Evolutionary conservation across 2,113 vertebrate species (phyloP), one percentile per base, ranked within the genome.

Genomic region (Paradoxurus hermaphroditus): DNA sequence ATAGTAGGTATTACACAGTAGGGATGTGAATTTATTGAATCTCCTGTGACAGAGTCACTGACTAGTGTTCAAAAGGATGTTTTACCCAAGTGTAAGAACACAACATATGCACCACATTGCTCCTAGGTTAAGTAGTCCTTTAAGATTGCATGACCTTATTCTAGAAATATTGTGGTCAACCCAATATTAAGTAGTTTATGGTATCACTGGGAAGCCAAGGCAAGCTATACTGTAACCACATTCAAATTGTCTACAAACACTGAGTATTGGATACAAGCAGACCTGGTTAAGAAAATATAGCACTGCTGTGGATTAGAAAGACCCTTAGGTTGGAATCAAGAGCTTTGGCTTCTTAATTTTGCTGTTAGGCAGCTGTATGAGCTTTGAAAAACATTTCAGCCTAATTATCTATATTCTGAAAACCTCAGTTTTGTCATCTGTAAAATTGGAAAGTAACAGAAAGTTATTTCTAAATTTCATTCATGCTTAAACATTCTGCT

Each of bases 351-450:
- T 72, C n/a, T n/a, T 90, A 23, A n/a, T 51, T 95, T 75, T 59
- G 11, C 44, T 91, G 27, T 46, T 89, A 68, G 56, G 34, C 63
- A 83, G 4, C 15, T 81, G 2, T 29, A 36, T 90, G 23, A 86
- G 6, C 63, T 91, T 90, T 95, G 68, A 34, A 88, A 90, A 94
- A 49, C 62, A 65, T 77, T 89, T 90, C 90, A 89, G 21, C 36
- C 41, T 93, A 94, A 46, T 39, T 34, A 90, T 65, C 34, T 73
- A 7, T 86, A 51, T 82, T 90, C 16, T 72, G 41, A 91, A 70
- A 51, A 85, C 72, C 36, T 87, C 29, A 29, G 25, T 70, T 93
- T 89, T 18, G 21, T 83, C 25, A 62, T 88, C 56, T 95, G 5
- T 91, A 67, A 86, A 73, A 81, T 2, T 82, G 21, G 29, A 77